Base-by-base conservation (phyloP, 2,113 vertebrate species). In the Hydropotes inermis region DNA sequence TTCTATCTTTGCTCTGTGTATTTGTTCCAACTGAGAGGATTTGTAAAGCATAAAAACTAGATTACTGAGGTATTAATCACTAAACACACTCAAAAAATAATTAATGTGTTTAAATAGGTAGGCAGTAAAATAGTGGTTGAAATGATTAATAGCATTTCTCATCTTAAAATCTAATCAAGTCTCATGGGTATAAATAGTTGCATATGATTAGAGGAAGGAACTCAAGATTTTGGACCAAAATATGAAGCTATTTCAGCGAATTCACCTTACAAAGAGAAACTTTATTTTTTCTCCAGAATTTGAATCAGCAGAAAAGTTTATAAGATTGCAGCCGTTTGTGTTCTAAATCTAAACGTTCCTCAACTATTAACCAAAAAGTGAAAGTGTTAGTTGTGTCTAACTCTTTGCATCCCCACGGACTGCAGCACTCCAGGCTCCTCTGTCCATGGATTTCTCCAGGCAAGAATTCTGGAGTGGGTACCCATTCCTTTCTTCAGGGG, bases 41-140 rank as follows among this genome's bases (percentile, higher is more conserved):
- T 90, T 96, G 33, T 94, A 85, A 25, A 76, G 16, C 0, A 14
- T 10, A 36, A 95, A 93, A 95, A 94, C 5, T 33, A 55, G 33
- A 91, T 19, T 87, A 45, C 43, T 10, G 57, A 78, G 0, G 64
- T 36, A 16, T 92, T 95, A 98, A 91, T 96, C 79, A 67, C n/a
- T 43, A 94, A 58, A n/a, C 23, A n/a, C 1, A 60, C 47, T 92
- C 7, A 89, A 92, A 91, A 95, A n/a, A 95, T 78, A 28, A 64
- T 87, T 36, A 91, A 84, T 0, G 11, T 47, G 36, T 97, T 94
- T 25, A 78, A 96, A 86, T 58, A 85, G 14, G 0, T 25, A 89
- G 55, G 52, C 55, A 94, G 87, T 82, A 43, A 95, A 97, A 97
- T 11, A 91, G 28, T 81, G 82, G 19, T 78, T 6, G 79, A 95